Base-by-base conservation (phyloP, 2,888 invertebrate genomes). In the Idaea biselata region DNA sequence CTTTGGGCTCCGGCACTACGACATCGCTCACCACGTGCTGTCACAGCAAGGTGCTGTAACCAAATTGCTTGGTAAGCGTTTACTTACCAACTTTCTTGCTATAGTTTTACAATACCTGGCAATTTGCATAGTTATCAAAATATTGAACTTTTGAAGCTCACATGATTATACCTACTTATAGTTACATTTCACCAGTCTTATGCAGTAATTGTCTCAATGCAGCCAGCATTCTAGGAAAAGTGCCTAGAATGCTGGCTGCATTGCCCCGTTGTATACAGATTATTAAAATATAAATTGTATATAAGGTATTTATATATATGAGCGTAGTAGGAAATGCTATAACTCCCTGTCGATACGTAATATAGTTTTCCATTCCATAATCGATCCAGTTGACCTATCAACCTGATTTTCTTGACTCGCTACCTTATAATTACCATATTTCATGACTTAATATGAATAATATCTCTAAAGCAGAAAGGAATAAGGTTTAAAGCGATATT, bases 21-120 rank as follows among this genome's bases (percentile, higher is more conserved):
- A 98, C 88, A 94, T 98, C 80, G 97, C 97, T 6, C 97, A 97
- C 80, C 97, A 97, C 82, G 97, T 97, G 93, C 94, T 98, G 63
- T 96, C 96, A 66, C 97, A 97, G 92, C 97, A 97, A 93, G 97
- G 97, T 78, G 97, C 97, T 80, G 97, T 97, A 77, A 97, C 97
- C 73, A 97, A 97, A 92, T 94, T 97, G 82, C 93, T 97, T 83
- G 97, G 97, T 97, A 91, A 96, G 96, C 81, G 75, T 65, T 62
- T 61, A 53, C 60, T 63, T 58, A 54, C 54, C 16, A 55, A 17
- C 32, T 55, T 16, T 11, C 16, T 55, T 59, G 6, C 11, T 14
- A 55, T 55, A 14, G n/a, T 18, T n/a, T 18, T 18, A 18, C 25
- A 3, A 1, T 25, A 25, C 25, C 25, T 1, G 1, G 5, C 1